A percentile compares a stretch with the other conserved stretches of the same genome.
Evolutionary conservation across 1,140 invertebrate species (phyloP).

Genomic region (Neocloeon triangulifer): DNA sequence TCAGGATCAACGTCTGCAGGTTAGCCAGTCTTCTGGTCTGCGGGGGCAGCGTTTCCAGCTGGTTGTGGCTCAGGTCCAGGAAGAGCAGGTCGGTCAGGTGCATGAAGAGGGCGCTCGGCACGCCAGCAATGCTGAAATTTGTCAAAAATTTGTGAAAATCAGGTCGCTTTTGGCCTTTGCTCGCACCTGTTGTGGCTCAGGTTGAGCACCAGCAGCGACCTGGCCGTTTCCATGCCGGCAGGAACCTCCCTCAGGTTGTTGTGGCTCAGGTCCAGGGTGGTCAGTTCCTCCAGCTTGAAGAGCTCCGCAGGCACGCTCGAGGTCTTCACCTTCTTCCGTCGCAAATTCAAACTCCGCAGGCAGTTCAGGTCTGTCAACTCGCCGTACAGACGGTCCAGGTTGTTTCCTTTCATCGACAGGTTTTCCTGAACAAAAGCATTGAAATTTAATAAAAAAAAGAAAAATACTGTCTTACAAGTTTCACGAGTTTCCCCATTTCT

Average conservation of each 20-base stretch:
- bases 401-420: constrained; percentile 75
- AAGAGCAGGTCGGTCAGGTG: constrained; percentile 88
- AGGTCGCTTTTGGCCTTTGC: neutral
- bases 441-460: constrained; percentile 3
- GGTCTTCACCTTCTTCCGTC: constrained; percentile 80
- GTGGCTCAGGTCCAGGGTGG: constrained; percentile 88
- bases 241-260: constrained; percentile 91
- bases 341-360: constrained; percentile 76
- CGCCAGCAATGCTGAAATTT: constrained; percentile 58
- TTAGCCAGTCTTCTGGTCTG: constrained; percentile 86
- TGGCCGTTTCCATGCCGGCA: constrained; percentile 79
- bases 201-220: constrained; percentile 86
- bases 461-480: constrained; percentile 76
- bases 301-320: constrained; percentile 80
- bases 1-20: constrained; percentile 82
- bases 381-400: constrained; percentile 75
- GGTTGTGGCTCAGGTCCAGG: constrained; percentile 85
- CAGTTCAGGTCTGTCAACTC: constrained; percentile 77
- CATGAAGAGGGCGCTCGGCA: constrained; percentile 87
- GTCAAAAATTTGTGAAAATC: neutral
- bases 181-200: constrained; percentile 81
- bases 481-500: constrained; percentile 82
- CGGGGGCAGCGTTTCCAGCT: constrained; percentile 86
- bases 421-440: constrained; percentile 47
- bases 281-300: constrained; percentile 82